These are phyloP conservation scores for Lepidocolaptes lacrymiger DNA, from an alignment of 2,797 vertebrate species.

Conservation along the genomic window DNA sequence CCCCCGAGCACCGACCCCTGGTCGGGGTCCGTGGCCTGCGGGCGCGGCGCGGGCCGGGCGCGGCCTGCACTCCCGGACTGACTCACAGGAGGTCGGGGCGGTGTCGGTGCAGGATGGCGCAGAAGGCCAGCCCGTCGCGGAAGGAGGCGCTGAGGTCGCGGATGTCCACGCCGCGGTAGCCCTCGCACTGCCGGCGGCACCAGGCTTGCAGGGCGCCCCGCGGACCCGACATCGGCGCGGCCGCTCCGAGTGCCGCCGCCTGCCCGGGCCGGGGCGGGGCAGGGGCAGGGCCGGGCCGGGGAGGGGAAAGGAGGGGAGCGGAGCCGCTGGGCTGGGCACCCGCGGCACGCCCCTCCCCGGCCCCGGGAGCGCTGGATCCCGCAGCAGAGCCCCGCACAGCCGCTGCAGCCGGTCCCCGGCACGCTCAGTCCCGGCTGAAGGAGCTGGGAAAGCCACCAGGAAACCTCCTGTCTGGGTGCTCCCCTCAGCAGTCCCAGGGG, in stretches of 20 bases:
- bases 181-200: conserved; percentile 90
- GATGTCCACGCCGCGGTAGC: conserved; percentile 87
- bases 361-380: too few species aligned
- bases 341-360: too few species aligned
- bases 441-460: not conserved
- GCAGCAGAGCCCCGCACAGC: too few species aligned
- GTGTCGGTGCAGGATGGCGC: conserved; percentile 93
- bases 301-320: too few species aligned
- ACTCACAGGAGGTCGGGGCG: conserved; percentile 94
- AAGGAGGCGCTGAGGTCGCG: conserved; percentile 93
- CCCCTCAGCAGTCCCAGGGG: not conserved
- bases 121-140: conserved; percentile 94
- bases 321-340: too few species aligned
- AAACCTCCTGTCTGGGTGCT: not conserved
- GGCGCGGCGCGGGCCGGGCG: not conserved
- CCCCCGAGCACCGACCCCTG: too few species aligned
- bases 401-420: too few species aligned
- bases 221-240: conserved; percentile 85
- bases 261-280: not conserved
- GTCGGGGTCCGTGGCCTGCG: not conserved
- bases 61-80: not conserved
- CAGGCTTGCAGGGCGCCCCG: conserved; percentile 90
- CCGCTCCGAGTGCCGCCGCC: not conserved
- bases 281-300: too few species aligned
- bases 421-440: not conserved